Percentiles rank a stretch among this genome's conserved stretches.
Evolutionary conservation across 2,888 invertebrate species (phyloP).

Genomic region (Tipula lateralis): DNA sequence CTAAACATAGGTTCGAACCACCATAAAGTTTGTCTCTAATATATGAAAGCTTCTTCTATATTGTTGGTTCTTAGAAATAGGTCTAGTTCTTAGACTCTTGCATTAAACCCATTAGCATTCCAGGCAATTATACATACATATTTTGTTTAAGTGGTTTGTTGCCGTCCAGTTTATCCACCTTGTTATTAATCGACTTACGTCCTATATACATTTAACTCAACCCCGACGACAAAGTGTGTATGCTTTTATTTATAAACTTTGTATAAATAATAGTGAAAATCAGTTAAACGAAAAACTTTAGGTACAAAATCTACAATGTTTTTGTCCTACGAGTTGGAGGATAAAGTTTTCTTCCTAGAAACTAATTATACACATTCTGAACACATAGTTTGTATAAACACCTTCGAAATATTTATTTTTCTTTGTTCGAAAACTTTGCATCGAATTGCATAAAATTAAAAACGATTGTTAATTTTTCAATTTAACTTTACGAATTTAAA

Average conservation of each 20-base stretch:
- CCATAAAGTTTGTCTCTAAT: no score
- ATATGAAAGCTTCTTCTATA: no score
- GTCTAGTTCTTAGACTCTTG: no score
- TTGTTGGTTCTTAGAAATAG: no score
- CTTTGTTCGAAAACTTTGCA: neutral
- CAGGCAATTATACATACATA: no score
- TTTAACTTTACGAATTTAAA: neutral
- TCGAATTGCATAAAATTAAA: neutral
- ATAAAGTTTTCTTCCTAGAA: neutral
- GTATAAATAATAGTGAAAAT: neutral
- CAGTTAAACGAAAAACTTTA: neutral
- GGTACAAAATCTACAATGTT: neutral
- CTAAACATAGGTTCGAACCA: no score
- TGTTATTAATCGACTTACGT: no score
- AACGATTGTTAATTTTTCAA: neutral
- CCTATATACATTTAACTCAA: no score
- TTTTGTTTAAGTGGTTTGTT: no score
- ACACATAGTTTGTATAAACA: neutral
- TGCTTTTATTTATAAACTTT: neutral
- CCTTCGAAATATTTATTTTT: neutral
- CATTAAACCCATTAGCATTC: no score
- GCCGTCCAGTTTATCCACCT: no score
- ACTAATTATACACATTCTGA: neutral
- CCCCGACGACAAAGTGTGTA: no score
- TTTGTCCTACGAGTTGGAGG: neutral